Base-by-base conservation (phyloP, 2,797 vertebrate genomes). In the Sebastes wilsoni region DNA sequence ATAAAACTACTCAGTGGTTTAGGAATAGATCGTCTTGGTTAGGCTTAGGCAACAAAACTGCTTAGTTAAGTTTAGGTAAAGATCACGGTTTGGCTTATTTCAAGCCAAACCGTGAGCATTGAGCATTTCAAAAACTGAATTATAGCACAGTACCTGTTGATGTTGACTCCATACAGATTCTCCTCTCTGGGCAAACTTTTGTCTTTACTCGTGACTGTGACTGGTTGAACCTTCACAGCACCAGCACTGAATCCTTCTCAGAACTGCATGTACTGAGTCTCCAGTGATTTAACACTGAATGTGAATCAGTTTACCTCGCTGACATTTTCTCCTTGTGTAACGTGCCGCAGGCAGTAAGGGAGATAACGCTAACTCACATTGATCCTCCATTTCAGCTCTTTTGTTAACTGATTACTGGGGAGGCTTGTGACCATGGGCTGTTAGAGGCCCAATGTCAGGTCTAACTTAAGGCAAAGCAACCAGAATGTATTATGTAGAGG, bases 291-390 rank as follows among this genome's bases (percentile, higher is more conserved):
- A 36, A 42, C 38, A 16, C 52, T 81, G 80, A 83, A 81, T 88
- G 62, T 77, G 74, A 90, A 88, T 88, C 78, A 73, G 70, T 90
- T 80, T 59, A 77, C 62, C 60, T 85, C 49, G 4, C 32, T 85
- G 83, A 81, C 85, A 66, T 84, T 82, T 84, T 79, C 77, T 82
- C 68, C 83, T 66, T 83, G 82, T 67, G 72, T 73, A 46, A 82
- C 30, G 3, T 27, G 76, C 83, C 80, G 59, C 65, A 66, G 88
- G 90, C 85, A 67, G 55, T 36, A 16, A 80, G 64, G 71, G 75
- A 87, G 90, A 93, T 94, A 94, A 89, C 82, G 38, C 83, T 88
- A 92, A 93, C 84, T 79, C 85, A 80, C 88, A 92, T 90, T 90
- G 91, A 94, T 93, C 84, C 79, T 79, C 87, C 75, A 61, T 91